phyloP scores from a whole-genome alignment of 92 coral and sea anemone genomes.

The Phymanthus crucifer region DNA sequence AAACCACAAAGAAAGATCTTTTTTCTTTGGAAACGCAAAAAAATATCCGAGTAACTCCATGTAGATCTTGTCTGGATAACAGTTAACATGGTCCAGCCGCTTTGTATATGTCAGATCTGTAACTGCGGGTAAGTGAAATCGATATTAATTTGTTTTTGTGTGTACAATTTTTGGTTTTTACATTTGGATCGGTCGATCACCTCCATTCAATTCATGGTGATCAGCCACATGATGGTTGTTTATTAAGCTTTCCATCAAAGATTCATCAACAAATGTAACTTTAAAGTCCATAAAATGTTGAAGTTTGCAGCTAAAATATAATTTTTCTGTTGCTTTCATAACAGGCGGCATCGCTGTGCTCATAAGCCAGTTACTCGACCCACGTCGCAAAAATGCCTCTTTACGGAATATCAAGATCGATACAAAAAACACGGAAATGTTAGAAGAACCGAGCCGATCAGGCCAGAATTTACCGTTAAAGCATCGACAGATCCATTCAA shows the following conservation, averaged over 20 bases:
- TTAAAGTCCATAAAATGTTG: background rate
- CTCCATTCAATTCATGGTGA: slow-evolving; percentile 5
- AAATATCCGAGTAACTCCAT: slow-evolving; percentile 1
- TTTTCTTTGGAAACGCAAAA: background rate
- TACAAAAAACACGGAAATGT: slow-evolving; percentile 75
- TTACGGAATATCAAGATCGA: slow-evolving; percentile 94
- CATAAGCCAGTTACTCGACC: slow-evolving; percentile 81
- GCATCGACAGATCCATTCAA: slow-evolving; percentile 84
- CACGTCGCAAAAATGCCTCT: slow-evolving; percentile 81
- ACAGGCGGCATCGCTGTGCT: slow-evolving; percentile 97
- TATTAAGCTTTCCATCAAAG: background rate
- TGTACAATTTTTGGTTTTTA: background rate
- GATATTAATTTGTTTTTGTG: background rate
- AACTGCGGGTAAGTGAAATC: slow-evolving; percentile 89
- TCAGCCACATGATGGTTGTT: slow-evolving; percentile 26
- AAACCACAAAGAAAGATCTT: background rate
- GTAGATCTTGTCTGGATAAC: background rate
- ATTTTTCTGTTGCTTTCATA: slow-evolving; percentile 2
- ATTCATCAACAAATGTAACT: background rate
- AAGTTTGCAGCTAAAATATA: background rate
- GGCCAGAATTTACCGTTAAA: slow-evolving; percentile 84
- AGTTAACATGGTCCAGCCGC: slow-evolving; percentile 62
- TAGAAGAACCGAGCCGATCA: slow-evolving; percentile 79
- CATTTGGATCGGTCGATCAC: slow-evolving; percentile 1
- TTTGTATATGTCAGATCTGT: slow-evolving; percentile 98